Base-by-base conservation (phyloP, 2,888 invertebrate species). In the Ophion ellenae region DNA sequence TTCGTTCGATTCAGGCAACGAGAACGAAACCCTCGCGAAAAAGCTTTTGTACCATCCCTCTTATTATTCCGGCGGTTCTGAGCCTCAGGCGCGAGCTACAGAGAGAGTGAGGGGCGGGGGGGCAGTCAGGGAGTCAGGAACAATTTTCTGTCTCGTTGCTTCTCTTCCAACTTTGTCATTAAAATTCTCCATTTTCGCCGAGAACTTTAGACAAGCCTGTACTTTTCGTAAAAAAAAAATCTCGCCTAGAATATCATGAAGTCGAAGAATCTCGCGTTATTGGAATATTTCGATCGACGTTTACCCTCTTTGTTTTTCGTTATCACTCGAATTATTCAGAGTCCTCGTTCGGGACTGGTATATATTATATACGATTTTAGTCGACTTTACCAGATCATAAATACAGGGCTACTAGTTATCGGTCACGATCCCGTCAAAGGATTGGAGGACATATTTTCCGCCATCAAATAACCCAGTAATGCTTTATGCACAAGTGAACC, bases 11-110 rank as follows among this genome's bases (percentile, higher is more conserved):
- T 80, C 57, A 32, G 53, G 64, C 63, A 67, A 81, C 74, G 61
- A 75, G 81, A 40, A 40, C 20, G 47, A 45, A 45, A 79, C 20
- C 40, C 69, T 67, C 67, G 57, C 45, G 59, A 66, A 74, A 73
- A 69, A 81, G 76, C 85, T 86, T 86, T 86, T 83, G 85, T 86
- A 80, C 82, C 67, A 61, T 85, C 59, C 57, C 76, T 67, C 85
- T 86, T 80, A 83, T 86, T 86, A 86, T 86, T 86, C 77, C 77
- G 77, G 80, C 36, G 69, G 73, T 83, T 64, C 85, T 36, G 53
- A 53, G 53, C n/a, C 75, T 59, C 80, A 80, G 77, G 17, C 32
- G 76, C 53, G 61, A 67, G 80, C 59, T 67, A 73, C n/a, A 74
- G 66, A 32, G 36, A 20, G n/a, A 40, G 40, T n/a, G n/a, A n/a